These are phyloP conservation scores for Entomobrya multifasciata DNA, from an alignment of 2,888 invertebrate species.

Conservation along the genomic window DNA sequence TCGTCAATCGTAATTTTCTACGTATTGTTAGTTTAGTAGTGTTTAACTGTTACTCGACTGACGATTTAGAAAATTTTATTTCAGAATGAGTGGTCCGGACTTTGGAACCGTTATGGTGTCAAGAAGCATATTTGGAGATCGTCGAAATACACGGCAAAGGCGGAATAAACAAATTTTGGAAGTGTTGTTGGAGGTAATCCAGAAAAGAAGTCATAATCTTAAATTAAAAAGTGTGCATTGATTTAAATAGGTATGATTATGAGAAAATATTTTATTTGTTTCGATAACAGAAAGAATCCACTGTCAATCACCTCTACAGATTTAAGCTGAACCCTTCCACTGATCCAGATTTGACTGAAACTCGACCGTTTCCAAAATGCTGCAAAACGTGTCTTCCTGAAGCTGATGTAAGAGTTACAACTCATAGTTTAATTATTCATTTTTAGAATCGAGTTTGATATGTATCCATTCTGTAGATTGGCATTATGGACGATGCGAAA, in stretches of 20 bases:
- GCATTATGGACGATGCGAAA: constrained; percentile 5
- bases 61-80: no score
- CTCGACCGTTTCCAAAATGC: constrained; percentile 47
- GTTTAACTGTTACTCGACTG: no score
- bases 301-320: background rate
- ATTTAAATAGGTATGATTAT: no score
- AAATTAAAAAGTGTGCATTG: no score
- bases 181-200: background rate
- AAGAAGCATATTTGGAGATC: constrained; percentile 32
- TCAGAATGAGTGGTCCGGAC: background rate
- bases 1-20: no score
- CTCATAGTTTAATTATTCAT: background rate
- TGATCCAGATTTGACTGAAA: constrained; percentile 19
- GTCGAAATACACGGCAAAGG: background rate
- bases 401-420: constrained; percentile 38
- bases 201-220: no score
- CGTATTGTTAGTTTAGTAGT: no score
- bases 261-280: no score
- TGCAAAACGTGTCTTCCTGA: constrained; percentile 56
- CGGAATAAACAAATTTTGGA: background rate
- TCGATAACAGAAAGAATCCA: constrained; percentile 15
- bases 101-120: background rate
- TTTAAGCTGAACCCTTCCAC: constrained; percentile 30
- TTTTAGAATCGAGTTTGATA: background rate
- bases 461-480: background rate